Evolutionary conservation across 1,140 invertebrate genomes (phyloP), one percentile per base, ranked within the genome.

Genomic region (Propsilocerus akamusi): DNA sequence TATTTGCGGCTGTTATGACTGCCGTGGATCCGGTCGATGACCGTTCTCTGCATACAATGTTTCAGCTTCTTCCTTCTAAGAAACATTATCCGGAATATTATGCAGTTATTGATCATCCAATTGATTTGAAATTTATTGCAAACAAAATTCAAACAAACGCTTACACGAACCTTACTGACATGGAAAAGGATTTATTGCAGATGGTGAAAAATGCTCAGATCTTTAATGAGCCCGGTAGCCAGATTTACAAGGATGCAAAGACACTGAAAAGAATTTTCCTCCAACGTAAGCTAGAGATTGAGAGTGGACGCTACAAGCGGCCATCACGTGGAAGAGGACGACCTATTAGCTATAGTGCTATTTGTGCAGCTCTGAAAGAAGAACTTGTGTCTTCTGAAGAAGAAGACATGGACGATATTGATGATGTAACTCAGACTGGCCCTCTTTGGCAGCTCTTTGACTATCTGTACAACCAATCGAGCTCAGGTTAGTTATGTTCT

Each of bases 41-140:
- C 53, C 72, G 87, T 12, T 71, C 79, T 0, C 70, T 96, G 14
- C 82, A 91, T 64, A 74, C 77, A 20, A 80, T 80, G 55, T 97
- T 97, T 65, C 86, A 92, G 62, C 72, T 95, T 22, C 71, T 96
- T 46, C 93, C 94, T 17, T 91, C 89, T 0, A 87, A 86, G 63
- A 83, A 83, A 57, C 77, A 81, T 46, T 98, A 98, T 69, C 94
- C 95, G 0, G 90, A 96, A 58, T 99, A 99, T 67, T 99, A 94
- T 61, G 83, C 90, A 58, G 80, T 97, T 0, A 97, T 98, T 53
- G 86, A 93, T 50, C 81, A 84, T 55, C 96, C 96, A 1, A 91
- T 99, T 55, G 96, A 99, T 69, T 70, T 99, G 56, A 87, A 88
- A 66, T 85, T 80, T 53, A 93, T 99, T 53, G 91, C 90, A 0